phyloP scores from a whole-genome alignment of 1,140 invertebrate species.

The Pachypeltis micranthus region DNA sequence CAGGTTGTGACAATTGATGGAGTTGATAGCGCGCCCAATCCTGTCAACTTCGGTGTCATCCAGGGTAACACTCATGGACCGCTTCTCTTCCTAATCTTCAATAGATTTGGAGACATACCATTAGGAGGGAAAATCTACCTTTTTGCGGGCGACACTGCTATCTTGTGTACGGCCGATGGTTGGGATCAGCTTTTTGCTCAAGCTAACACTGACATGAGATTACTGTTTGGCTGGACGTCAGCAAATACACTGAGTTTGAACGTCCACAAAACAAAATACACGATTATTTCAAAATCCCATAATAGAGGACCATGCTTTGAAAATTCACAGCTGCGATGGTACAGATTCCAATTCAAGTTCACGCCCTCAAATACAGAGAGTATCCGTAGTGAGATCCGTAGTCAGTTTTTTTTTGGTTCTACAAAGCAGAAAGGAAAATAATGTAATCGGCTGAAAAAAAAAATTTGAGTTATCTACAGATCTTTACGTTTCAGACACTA shows the following conservation, averaged over 20 bases:
- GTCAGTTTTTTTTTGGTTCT: too few relatives aligned
- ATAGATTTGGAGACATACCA: background rate
- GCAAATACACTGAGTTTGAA: background rate
- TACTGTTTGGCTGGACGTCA: background rate
- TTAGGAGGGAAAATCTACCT: background rate
- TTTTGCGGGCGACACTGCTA: background rate
- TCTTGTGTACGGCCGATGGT: background rate
- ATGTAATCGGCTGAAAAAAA: too few relatives aligned
- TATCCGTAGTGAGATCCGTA: too few relatives aligned
- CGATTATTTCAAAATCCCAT: background rate
- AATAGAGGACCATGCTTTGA: constrained; percentile 7
- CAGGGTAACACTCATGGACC: background rate
- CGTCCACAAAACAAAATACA: background rate
- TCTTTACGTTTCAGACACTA: too few relatives aligned
- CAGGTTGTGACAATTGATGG: constrained; percentile 10
- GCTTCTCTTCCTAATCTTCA: background rate
- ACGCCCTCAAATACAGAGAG: too few relatives aligned
- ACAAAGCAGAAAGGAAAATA: too few relatives aligned
- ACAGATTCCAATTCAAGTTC: too few relatives aligned
- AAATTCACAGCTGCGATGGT: background rate
- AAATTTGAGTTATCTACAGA: too few relatives aligned
- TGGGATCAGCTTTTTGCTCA: background rate
- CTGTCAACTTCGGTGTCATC: background rate
- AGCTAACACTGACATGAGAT: background rate
- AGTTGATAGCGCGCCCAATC: background rate